phyloP scores from a whole-genome alignment of 2,113 vertebrate species.

The Cephalopholis sonnerati region DNA sequence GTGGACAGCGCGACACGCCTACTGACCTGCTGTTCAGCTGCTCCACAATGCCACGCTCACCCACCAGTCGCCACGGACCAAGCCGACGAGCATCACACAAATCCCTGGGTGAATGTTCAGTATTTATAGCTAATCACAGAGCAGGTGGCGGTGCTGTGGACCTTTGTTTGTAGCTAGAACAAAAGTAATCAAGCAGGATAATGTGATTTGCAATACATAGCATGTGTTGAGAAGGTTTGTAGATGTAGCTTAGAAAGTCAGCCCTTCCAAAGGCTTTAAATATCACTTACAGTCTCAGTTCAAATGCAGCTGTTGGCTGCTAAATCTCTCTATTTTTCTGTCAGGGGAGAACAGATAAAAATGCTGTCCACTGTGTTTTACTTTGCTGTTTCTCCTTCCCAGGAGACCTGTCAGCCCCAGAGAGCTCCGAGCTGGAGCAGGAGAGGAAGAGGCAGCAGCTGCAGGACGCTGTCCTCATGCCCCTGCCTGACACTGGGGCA shows the following conservation, averaged over 20 bases:
- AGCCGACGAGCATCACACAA: slow-evolving; percentile 91
- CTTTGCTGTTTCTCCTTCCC: slow-evolving; percentile 7
- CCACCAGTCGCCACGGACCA: slow-evolving; percentile 87
- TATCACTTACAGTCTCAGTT: not conserved
- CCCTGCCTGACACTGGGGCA: slow-evolving; percentile 90
- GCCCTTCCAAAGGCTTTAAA: not conserved
- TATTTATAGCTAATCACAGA: not conserved
- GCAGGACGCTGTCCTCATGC: slow-evolving; percentile 93
- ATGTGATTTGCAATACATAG: not conserved
- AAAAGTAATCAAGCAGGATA: not conserved
- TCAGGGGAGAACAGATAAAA: not conserved
- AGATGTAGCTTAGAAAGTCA: too few species aligned
- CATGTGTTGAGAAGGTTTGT: not conserved
- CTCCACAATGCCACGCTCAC: slow-evolving; percentile 89
- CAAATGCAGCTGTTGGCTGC: not conserved
- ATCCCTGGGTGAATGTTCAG: slow-evolving; percentile 87
- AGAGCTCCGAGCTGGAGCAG: slow-evolving; percentile 91
- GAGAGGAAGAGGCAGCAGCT: slow-evolving; percentile 88
- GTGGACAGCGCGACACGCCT: slow-evolving; percentile 90
- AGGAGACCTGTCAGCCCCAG: slow-evolving; percentile 94
- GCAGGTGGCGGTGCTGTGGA: not conserved
- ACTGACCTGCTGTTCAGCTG: slow-evolving; percentile 94
- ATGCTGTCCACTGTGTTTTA: slow-evolving; percentile 1
- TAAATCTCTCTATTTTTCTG: not conserved
- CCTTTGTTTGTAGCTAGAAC: not conserved